Conservation (phyloP, 2,113 vertebrate species). For the Calcarius ornatus region DNA sequence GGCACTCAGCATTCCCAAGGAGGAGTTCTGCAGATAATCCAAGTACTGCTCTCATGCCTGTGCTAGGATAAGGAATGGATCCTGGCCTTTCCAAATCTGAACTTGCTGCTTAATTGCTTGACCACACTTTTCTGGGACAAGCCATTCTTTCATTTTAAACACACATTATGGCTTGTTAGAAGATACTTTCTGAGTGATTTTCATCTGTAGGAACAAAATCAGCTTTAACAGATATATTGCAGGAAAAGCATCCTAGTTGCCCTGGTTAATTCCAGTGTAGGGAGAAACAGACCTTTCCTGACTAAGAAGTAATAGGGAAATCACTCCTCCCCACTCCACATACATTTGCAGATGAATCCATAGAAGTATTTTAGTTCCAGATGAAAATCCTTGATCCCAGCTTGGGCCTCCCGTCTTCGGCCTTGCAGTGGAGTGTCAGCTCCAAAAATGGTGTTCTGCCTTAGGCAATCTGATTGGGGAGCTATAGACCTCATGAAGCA, state of each 20-base stretch:
- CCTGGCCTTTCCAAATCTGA: not conserved
- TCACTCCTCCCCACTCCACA: not conserved
- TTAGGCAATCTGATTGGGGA: not conserved
- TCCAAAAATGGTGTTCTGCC: not conserved
- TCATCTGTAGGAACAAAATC: not conserved
- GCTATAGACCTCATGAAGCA: not conserved
- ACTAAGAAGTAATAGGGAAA: not conserved
- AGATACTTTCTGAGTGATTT: not conserved
- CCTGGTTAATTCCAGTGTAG: not conserved
- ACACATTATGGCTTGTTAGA: not conserved
- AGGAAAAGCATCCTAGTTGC: not conserved
- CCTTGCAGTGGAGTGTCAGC: not conserved
- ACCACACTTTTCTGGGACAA: not conserved
- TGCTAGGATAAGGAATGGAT: not conserved
- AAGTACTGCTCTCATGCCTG: rapidly evolving
- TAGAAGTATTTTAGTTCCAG: not conserved
- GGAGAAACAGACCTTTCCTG: not conserved
- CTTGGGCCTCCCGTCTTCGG: not conserved
- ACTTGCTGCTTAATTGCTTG: not conserved
- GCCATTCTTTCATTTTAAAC: not conserved
- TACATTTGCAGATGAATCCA: not conserved
- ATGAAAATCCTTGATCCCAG: not conserved
- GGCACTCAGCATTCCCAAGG: not conserved
- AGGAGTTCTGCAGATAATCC: not conserved
- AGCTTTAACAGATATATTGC: not conserved